Percentiles rank a stretch among this genome's conserved stretches.
Evolutionary conservation across 2,113 vertebrate species (phyloP).

Genomic region (Hydrochoerus hydrochaeris): DNA sequence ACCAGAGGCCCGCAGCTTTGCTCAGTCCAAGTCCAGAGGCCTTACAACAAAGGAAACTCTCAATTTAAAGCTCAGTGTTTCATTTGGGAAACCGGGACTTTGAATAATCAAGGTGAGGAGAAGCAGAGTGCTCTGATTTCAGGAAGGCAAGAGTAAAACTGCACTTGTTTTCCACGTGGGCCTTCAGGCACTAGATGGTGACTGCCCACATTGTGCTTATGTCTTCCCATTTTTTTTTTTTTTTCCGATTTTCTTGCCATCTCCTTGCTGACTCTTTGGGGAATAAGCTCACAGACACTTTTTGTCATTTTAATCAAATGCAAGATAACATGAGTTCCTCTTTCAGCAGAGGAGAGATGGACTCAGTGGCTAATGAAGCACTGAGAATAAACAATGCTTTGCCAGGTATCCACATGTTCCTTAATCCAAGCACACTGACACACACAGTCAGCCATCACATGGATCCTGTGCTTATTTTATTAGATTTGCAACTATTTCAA

Average conservation of each 20-base stretch:
- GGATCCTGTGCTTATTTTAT: background rate
- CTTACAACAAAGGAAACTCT: background rate
- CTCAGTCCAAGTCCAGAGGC: background rate
- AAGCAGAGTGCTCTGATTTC: background rate
- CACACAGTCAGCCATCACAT: background rate
- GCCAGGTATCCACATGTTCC: too few species aligned
- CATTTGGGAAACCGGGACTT: background rate
- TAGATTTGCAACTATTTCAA: background rate
- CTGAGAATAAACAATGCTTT: background rate
- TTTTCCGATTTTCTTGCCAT: background rate
- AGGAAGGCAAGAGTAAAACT: background rate
- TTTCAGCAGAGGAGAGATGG: background rate
- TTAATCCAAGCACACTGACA: background rate
- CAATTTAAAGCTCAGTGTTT: background rate
- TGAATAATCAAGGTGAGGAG: background rate
- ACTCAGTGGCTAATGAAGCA: too few species aligned
- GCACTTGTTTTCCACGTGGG: background rate
- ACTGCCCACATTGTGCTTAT: background rate
- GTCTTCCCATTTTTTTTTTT: background rate
- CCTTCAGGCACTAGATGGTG: background rate
- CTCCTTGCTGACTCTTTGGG: too few species aligned
- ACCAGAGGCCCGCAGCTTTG: accelerated
- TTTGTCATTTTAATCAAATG: background rate
- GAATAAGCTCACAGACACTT: background rate
- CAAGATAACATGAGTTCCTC: background rate